These are phyloP conservation scores for Heliocidaris tuberculata DNA, from an alignment of 35 echinoderm and acorn worm species.

Conservation along the genomic window DNA sequence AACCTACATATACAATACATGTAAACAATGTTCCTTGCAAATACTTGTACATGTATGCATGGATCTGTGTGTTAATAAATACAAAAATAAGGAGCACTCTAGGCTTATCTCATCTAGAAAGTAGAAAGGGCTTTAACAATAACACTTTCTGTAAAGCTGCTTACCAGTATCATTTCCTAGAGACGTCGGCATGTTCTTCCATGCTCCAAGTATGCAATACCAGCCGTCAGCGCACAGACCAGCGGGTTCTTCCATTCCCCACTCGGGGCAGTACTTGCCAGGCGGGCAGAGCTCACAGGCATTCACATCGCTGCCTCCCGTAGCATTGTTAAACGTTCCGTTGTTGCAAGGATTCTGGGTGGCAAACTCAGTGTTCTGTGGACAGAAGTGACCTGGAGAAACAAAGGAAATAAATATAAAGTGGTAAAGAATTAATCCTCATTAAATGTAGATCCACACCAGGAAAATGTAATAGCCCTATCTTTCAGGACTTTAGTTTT, in stretches of 20 bases:
- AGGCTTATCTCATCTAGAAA: too few species aligned
- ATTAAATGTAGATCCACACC: too few species aligned
- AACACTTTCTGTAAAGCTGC: neutral
- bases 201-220: conserved; percentile 95
- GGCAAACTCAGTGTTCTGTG: conserved; percentile 91
- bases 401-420: neutral
- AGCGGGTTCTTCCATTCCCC: conserved; percentile 75
- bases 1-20: too few species aligned
- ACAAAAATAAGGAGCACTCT: too few species aligned
- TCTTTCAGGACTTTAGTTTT: too few species aligned
- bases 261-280: conserved; percentile 82
- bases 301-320: conserved; percentile 63
- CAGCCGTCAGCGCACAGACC: conserved; percentile 83
- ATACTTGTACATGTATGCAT: too few species aligned
- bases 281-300: conserved; percentile 92
- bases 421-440: neutral
- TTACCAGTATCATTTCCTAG: conserved; percentile 93
- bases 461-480: too few species aligned
- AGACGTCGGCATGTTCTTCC: conserved; percentile 79
- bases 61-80: too few species aligned
- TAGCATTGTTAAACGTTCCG: conserved; percentile 92
- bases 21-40: too few species aligned
- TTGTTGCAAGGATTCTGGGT: conserved; percentile 92
- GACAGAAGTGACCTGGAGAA: conserved; percentile 88
- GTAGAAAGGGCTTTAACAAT: too few species aligned